Percentiles rank a stretch among this genome's conserved stretches.
Conservation (phyloP, 2,113 vertebrate genomes). For the Grallaria varia region DNA sequence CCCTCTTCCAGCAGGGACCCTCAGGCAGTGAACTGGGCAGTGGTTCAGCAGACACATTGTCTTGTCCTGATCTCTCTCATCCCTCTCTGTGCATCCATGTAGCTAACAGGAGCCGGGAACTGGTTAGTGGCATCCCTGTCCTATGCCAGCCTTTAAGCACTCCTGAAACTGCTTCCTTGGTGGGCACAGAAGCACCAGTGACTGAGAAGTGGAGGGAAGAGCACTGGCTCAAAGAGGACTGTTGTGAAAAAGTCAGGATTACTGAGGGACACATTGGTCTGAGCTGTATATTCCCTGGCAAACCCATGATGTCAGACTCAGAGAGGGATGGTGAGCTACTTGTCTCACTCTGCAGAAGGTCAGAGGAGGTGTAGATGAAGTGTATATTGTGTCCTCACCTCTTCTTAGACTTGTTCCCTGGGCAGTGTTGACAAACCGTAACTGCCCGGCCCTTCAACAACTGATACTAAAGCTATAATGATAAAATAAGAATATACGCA, state of each 20-base stretch:
- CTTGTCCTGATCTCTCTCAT: not conserved
- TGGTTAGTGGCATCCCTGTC: not conserved
- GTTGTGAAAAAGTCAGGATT: not conserved
- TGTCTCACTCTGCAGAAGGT: not conserved
- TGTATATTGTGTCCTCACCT: not conserved
- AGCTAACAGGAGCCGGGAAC: not conserved
- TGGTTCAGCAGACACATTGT: fast-evolving
- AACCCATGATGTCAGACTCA: not conserved
- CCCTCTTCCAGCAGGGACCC: not conserved
- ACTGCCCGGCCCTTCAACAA: not conserved
- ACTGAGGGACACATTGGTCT: not conserved
- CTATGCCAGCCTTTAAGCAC: not conserved
- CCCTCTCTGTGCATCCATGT: not conserved
- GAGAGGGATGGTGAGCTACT: not conserved
- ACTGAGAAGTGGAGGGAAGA: not conserved
- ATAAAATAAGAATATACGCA: not conserved
- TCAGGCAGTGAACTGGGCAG: not conserved
- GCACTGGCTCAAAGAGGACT: not conserved
- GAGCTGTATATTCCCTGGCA: not conserved
- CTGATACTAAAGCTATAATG: not conserved
- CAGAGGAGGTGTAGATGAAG: not conserved
- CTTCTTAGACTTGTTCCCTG: not conserved
- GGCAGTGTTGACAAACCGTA: not conserved
- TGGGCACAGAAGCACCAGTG: not conserved
- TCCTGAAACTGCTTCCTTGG: not conserved